These are phyloP conservation scores for Setophaga petechia DNA, from an alignment of 2,113 vertebrate species.

Conservation along the genomic window DNA sequence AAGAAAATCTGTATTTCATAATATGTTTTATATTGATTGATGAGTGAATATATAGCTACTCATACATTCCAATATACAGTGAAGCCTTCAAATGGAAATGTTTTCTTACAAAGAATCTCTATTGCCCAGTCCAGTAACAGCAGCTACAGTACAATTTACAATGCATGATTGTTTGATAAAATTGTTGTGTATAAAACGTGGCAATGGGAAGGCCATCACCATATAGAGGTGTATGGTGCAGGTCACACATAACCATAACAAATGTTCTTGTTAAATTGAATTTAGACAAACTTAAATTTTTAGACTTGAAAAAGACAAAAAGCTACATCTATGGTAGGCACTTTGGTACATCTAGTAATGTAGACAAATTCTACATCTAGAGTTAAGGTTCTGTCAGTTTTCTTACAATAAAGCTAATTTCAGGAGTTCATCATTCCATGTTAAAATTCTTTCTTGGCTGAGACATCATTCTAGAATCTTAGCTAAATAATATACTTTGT, in stretches of 20 bases:
- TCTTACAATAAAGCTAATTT: slow-evolving; percentile 60
- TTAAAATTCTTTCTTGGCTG: slow-evolving; percentile 35
- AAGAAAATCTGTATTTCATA: background rate
- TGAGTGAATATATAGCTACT: background rate
- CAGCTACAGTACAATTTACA: background rate
- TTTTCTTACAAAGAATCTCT: background rate
- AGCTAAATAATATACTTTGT: slow-evolving; percentile 25
- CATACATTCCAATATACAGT: slow-evolving; percentile 18
- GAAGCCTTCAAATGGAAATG: slow-evolving; percentile 29
- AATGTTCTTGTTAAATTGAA: background rate
- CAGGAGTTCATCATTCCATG: slow-evolving; percentile 19
- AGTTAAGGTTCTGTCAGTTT: slow-evolving; percentile 42
- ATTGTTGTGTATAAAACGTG: background rate
- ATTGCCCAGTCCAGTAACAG: background rate
- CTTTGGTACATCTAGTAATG: slow-evolving; percentile 65
- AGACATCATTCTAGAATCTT: slow-evolving; percentile 27
- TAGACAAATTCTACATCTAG: slow-evolving; percentile 47
- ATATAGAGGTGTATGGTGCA: background rate
- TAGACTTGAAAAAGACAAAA: background rate
- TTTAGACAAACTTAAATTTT: slow-evolving; percentile 28
- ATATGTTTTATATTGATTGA: background rate
- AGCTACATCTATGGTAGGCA: slow-evolving; percentile 63
- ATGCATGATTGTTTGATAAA: background rate
- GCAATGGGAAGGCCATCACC: background rate
- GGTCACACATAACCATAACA: background rate